phyloP scores from a whole-genome alignment of 2,888 invertebrate species.

The Perdita meconis region DNA sequence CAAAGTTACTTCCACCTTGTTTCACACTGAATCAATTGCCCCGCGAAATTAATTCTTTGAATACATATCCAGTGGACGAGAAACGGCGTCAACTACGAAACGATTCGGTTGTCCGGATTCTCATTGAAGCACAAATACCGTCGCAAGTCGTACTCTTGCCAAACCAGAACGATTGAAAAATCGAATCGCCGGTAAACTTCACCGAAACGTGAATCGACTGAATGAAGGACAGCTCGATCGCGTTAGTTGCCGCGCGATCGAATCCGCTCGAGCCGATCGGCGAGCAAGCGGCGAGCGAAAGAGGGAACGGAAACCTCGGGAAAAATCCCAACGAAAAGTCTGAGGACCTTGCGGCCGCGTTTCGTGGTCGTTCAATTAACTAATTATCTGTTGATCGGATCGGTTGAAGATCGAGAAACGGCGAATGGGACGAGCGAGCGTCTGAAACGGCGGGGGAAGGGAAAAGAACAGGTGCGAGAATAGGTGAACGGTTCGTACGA shows the following conservation, averaged over 20 bases:
- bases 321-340: conserved; percentile 11
- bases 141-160: too few relatives aligned
- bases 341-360: conserved; percentile 40
- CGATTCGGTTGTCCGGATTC: background rate
- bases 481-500: conserved; percentile 83
- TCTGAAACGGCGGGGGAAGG: background rate
- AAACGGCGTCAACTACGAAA: conserved; percentile 9
- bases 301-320: conserved; percentile 7
- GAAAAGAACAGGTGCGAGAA: conserved; percentile 47
- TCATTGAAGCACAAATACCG: background rate
- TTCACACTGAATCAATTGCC: background rate
- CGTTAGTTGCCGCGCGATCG: background rate
- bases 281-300: conserved; percentile 9
- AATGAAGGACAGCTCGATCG: background rate
- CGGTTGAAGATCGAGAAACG: background rate
- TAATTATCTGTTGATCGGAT: conserved; percentile 33
- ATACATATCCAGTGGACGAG: conserved; percentile 78
- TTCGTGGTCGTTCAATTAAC: conserved; percentile 28
- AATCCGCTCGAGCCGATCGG: conserved; percentile 7
- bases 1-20: too few relatives aligned
- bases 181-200: too few relatives aligned
- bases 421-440: background rate
- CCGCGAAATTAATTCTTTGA: conserved; percentile 68
- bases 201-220: too few relatives aligned
- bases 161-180: too few relatives aligned